Conservation (phyloP, 2,113 vertebrate genomes). For the Passer montanus region DNA sequence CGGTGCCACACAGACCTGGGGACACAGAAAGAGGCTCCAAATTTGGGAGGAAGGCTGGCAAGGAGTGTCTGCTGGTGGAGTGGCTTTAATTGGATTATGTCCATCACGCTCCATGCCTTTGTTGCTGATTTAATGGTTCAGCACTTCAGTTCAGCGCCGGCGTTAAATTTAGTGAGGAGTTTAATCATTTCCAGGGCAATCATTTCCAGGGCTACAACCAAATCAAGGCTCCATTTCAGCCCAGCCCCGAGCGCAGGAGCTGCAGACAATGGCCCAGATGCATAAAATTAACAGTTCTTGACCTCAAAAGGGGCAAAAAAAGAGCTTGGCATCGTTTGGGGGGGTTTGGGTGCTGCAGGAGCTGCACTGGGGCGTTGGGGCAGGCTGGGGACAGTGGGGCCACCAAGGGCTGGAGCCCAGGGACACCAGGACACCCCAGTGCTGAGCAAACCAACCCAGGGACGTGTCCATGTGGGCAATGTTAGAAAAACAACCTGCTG, state of each 20-base stretch:
- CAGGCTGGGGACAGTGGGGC: neutral
- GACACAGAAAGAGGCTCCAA: neutral
- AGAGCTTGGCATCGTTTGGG: neutral
- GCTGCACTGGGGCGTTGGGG: neutral
- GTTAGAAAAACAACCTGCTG: neutral
- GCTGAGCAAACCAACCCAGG: accelerated
- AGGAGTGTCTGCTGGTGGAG: neutral
- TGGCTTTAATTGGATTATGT: constrained; percentile 45
- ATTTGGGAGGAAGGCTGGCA: neutral
- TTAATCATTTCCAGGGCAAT: constrained; percentile 40
- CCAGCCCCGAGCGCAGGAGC: constrained; percentile 18
- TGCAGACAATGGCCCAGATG: neutral
- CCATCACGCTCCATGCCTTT: constrained; percentile 43
- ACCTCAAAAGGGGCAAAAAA: neutral
- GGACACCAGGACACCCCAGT: accelerated
- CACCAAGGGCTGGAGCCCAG: neutral
- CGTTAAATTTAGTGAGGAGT: neutral
- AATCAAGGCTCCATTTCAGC: constrained; percentile 37
- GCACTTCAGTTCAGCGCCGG: constrained; percentile 33
- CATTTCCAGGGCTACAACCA: constrained; percentile 37
- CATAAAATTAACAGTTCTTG: neutral
- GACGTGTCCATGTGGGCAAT: accelerated
- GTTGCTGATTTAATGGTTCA: constrained; percentile 51
- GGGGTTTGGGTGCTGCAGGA: accelerated
- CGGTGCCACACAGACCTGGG: neutral